Conservation (phyloP, 2,113 vertebrate genomes). For the Mus musculus region GRCm39 chr2:89827001-89827500, state of each 20-base stretch:
- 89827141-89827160: neutral
- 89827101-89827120: neutral
- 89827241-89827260: neutral
- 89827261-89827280: neutral
- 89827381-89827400: neutral
- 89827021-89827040: neutral
- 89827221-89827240: neutral
- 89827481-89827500: neutral
- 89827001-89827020: neutral
- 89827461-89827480: too few relatives aligned
- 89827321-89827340: neutral
- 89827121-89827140: neutral
- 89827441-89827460: too few relatives aligned
- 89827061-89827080: too few relatives aligned
- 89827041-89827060: neutral
- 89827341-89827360: neutral
- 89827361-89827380: neutral
- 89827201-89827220: neutral
- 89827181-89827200: neutral
- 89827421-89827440: neutral
- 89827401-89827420: neutral
- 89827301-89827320: neutral
- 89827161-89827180: neutral
- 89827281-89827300: neutral
- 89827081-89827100: neutral